Evolutionary conservation across 2,888 invertebrate genomes (phyloP), one percentile per base, ranked within the genome.

Genomic region (Aphelenchoides bicaudatus): DNA sequence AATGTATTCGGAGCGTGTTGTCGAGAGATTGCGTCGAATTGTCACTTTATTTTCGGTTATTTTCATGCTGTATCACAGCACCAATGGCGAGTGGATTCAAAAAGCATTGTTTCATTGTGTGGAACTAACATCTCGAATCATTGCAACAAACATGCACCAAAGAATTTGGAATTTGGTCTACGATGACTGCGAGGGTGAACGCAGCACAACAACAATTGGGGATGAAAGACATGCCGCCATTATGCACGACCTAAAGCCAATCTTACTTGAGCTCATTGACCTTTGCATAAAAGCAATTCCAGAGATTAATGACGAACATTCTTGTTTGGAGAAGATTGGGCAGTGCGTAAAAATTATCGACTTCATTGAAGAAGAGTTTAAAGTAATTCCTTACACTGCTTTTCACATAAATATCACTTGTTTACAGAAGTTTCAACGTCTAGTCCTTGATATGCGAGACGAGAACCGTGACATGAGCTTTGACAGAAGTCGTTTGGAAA

Each of bases 331-430:
- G 38, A 65, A 68, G 50, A 65, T 68, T 13, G 34, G 50, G 29
- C 65, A 68, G 37, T 68, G 68, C 39, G 31, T 65, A n/a, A 46
- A 23, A 19, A 65, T 65, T 27, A 21, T 65, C 8, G 67, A 63
- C 13, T 68, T 50, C 30, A 51, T 65, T 21, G 67, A 65, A 38
- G 66, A 68, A 16, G 63, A 65, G n/a, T 34, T 65, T 31, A 51
- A 64, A 10, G 66, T 68, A 8, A 27, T 23, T 2, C 39, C 13
- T 2, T 34, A 13, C 34, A 13, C 16, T 34, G 34, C n/a, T n/a
- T n/a, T 34, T 13, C 34, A 13, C 34, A 16, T 34, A 16, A 34
- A 13, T 34, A 16, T 43, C 43, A 6, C 43, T n/a, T n/a, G 43
- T 21, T 43, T 43, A n/a, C 10, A 54, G 55, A 54, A 54, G 54